These are phyloP conservation scores for Falco novaeseelandiae DNA, from an alignment of 2,797 vertebrate genomes.

Conservation along the genomic window DNA sequence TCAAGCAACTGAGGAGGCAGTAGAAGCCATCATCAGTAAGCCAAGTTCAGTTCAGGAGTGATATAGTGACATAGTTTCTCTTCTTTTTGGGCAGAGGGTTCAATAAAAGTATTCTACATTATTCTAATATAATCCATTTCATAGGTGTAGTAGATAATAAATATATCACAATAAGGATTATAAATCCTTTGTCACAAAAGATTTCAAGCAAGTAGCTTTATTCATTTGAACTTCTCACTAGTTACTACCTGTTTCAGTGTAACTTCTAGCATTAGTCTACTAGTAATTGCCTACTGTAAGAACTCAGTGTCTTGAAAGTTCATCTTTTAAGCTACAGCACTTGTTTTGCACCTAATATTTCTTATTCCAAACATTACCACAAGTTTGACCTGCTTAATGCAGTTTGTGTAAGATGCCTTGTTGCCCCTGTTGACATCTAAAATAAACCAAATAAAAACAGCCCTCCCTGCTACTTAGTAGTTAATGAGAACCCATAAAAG, in stretches of 20 bases:
- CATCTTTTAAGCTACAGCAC: neutral
- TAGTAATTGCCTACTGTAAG: neutral
- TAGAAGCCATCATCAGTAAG: neutral
- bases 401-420: neutral
- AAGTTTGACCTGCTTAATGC: neutral
- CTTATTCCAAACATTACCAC: neutral
- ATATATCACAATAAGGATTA: neutral
- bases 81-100: neutral
- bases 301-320: neutral
- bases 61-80: neutral
- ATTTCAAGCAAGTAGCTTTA: neutral
- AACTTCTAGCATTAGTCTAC: neutral
- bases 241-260: neutral
- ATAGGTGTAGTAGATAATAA: neutral
- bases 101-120: neutral
- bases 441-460: neutral
- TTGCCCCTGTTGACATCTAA: neutral
- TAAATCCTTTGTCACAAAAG: neutral
- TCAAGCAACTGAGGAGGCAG: neutral
- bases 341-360: neutral
- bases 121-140: neutral
- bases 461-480: neutral
- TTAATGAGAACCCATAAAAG: neutral
- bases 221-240: neutral
- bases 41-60: neutral